Evolutionary conservation across 2,888 invertebrate genomes (phyloP).

Genomic region (Ormyrus nitidulus): DNA sequence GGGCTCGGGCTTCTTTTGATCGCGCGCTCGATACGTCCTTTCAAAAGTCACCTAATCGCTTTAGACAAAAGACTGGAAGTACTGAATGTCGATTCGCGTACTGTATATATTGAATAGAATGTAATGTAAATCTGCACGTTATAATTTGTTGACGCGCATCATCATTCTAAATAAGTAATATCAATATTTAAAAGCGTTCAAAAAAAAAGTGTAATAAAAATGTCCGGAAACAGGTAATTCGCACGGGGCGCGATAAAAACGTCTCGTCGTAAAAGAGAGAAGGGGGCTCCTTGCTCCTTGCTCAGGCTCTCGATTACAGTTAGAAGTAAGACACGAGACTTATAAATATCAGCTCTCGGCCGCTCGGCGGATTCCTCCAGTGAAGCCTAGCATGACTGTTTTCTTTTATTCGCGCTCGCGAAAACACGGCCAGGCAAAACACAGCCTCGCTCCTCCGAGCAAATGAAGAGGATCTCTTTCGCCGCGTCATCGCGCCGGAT

Average conservation of each 20-base stretch:
- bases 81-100: no score
- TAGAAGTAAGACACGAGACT: slow-evolving; percentile 45
- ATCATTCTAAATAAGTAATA: no score
- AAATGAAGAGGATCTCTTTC: slow-evolving; percentile 32
- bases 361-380: slow-evolving; percentile 59
- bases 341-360: slow-evolving; percentile 32
- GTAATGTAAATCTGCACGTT: no score
- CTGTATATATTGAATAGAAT: no score
- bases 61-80: no score
- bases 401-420: slow-evolving; percentile 56
- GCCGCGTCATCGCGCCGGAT: slow-evolving; percentile 42
- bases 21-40: no score
- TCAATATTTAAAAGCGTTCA: no score
- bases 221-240: slow-evolving; percentile 23
- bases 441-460: background rate
- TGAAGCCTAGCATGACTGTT: slow-evolving; percentile 63
- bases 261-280: background rate
- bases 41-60: no score
- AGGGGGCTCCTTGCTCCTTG: no score
- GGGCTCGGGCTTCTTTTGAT: no score
- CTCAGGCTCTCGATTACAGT: slow-evolving; percentile 39
- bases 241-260: slow-evolving; percentile 14
- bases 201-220: no score
- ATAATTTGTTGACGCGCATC: no score
- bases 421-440: slow-evolving; percentile 33